Evolutionary conservation across 2,113 vertebrate genomes (phyloP).

Genomic region (Tragelaphus buxtoni): DNA sequence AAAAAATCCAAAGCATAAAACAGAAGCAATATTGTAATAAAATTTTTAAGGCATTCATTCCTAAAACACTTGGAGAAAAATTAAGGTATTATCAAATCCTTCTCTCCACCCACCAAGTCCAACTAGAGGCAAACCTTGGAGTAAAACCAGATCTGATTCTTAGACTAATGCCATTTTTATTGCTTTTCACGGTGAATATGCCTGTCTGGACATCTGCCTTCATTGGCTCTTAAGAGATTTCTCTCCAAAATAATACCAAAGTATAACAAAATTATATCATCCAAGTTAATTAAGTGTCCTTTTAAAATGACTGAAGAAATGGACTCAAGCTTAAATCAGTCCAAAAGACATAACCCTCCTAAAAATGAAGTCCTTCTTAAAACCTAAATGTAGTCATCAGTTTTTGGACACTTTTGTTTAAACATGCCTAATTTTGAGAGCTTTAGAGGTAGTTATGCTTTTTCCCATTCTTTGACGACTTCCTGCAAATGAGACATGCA

Average conservation of each 20-base stretch:
- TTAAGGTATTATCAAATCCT: neutral
- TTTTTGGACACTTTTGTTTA: conserved; percentile 63
- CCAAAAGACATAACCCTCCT: conserved; percentile 58
- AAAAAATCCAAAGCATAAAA: neutral
- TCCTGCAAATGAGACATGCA: conserved; percentile 60
- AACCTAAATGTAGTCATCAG: conserved; percentile 67
- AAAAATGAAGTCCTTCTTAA: conserved; percentile 72
- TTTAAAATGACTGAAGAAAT: conserved; percentile 61
- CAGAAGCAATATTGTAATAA: neutral
- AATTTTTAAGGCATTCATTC: neutral
- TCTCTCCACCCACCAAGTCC: neutral
- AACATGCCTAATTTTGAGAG: conserved; percentile 46
- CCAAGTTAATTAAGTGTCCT: conserved; percentile 24
- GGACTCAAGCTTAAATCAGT: conserved; percentile 55
- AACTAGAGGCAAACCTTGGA: neutral
- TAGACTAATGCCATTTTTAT: neutral
- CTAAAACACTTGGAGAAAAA: conserved; percentile 21
- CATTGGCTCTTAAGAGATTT: neutral
- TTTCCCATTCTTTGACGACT: conserved; percentile 70
- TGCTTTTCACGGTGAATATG: neutral
- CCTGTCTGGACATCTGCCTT: neutral
- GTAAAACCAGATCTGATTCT: neutral
- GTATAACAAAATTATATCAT: conserved; percentile 38
- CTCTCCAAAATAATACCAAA: conserved; percentile 24
- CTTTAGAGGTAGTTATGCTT: conserved; percentile 51